phyloP scores from a whole-genome alignment of 1,140 invertebrate genomes.

The Aphis craccivora region DNA sequence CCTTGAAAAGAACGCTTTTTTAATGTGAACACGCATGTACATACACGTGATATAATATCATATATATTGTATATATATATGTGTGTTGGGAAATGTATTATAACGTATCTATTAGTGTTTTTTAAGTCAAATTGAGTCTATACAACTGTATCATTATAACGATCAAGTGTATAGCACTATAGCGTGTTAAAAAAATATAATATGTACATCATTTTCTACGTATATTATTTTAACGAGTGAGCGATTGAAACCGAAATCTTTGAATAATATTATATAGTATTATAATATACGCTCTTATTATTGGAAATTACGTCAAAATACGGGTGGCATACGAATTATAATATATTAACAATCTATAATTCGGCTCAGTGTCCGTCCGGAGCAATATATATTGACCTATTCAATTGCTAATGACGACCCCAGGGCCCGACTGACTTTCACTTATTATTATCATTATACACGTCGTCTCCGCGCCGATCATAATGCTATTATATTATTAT shows the following conservation, averaged over 20 bases:
- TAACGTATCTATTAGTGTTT: not conserved
- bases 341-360: not conserved
- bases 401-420: conserved; percentile 45
- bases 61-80: too few species aligned
- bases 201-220: not conserved
- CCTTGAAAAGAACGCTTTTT: not conserved
- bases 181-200: not conserved
- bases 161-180: not conserved
- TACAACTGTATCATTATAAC: not conserved
- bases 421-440: conserved; percentile 33
- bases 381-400: conserved; percentile 16
- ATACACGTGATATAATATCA: not conserved
- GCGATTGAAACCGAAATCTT: conserved; percentile 24
- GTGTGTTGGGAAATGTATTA: not conserved
- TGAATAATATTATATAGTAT: not conserved
- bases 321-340: not conserved
- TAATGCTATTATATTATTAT: not conserved
- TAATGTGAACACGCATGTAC: not conserved
- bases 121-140: not conserved
- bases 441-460: conserved; percentile 30
- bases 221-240: conserved; percentile 8
- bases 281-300: not conserved
- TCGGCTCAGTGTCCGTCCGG: not conserved
- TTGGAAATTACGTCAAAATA: conserved; percentile 21
- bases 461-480: not conserved